These are phyloP conservation scores for Lepisosteus osseus DNA, from an alignment of 2,113 vertebrate species.

Conservation along the genomic window DNA sequence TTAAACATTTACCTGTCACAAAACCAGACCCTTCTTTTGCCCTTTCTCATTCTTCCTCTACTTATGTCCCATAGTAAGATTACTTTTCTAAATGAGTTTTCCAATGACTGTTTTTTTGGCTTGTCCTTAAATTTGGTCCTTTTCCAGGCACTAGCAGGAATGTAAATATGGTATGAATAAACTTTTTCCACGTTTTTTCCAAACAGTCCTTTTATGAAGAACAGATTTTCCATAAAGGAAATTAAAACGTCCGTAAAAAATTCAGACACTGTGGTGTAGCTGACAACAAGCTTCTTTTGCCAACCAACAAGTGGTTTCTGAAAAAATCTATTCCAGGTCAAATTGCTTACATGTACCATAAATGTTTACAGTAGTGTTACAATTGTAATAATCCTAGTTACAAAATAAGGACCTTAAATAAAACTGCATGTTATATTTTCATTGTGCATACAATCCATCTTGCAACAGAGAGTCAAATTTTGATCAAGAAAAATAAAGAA, in stretches of 20 bases:
- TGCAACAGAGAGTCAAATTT: constrained; percentile 2
- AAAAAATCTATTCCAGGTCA: constrained; percentile 44
- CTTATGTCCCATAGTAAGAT: neutral
- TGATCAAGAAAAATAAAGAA: constrained; percentile 20
- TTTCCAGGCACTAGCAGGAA: constrained; percentile 77
- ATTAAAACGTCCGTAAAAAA: constrained; percentile 89
- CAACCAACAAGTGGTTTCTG: constrained; percentile 36
- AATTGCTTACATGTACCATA: constrained; percentile 59
- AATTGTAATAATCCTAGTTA: constrained; percentile 36
- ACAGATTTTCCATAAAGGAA: constrained; percentile 96
- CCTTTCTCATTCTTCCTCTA: constrained; percentile 4
- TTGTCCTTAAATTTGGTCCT: constrained; percentile 60
- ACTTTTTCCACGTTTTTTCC: constrained; percentile 82
- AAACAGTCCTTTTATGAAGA: constrained; percentile 85
- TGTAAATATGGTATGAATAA: constrained; percentile 86
- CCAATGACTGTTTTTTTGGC: constrained; percentile 66
- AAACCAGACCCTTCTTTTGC: no score
- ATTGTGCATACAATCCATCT: constrained; percentile 8
- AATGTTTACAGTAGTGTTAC: constrained; percentile 42
- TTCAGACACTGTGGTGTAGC: constrained; percentile 74
- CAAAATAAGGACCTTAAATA: constrained; percentile 33
- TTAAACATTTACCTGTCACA: no score
- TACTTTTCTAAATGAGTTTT: constrained; percentile 45
- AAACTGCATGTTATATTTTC: constrained; percentile 26
- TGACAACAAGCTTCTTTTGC: constrained; percentile 69